Evolutionary conservation across 1,140 invertebrate genomes (phyloP).

Genomic region (Drosophila fuyamai): DNA sequence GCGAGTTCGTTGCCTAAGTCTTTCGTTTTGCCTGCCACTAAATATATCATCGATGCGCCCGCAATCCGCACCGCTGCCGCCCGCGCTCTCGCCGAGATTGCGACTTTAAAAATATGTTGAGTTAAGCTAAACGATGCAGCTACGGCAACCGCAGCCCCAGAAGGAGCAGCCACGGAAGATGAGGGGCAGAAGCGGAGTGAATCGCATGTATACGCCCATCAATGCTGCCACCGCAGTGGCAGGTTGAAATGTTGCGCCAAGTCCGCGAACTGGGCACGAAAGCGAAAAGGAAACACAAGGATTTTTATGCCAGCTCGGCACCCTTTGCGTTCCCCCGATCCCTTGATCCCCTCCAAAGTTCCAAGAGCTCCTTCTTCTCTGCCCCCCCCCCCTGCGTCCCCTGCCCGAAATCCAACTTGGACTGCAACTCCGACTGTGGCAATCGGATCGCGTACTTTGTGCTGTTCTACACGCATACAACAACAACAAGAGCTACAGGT

Average conservation of each 20-base stretch:
- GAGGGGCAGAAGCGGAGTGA: constrained; percentile 70
- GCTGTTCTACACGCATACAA: constrained; percentile 83
- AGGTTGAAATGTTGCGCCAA: constrained; percentile 80
- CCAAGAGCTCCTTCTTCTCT: not conserved
- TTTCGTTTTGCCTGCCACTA: constrained; percentile 82
- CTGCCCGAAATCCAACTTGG: constrained; percentile 3
- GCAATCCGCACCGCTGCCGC: constrained; percentile 11
- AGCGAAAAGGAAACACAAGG: constrained; percentile 71
- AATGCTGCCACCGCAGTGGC: constrained; percentile 81
- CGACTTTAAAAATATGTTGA: constrained; percentile 77
- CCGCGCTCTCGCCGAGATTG: constrained; percentile 40
- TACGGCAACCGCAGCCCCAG: constrained; percentile 26
- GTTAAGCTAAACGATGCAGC: constrained; percentile 80
- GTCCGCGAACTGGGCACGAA: constrained; percentile 67
- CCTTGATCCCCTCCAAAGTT: not conserved
- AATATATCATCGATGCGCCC: constrained; percentile 81
- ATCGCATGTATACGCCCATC: constrained; percentile 82
- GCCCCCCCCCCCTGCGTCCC: not conserved
- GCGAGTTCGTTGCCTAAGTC: constrained; percentile 83
- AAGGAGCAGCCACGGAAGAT: constrained; percentile 25
- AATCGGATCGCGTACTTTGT: constrained; percentile 82
- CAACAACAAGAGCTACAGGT: constrained; percentile 40
- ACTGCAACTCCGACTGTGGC: constrained; percentile 57
- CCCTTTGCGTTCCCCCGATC: constrained; percentile 44
- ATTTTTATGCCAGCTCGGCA: constrained; percentile 62